phyloP scores from a whole-genome alignment of 2,113 vertebrate species.

The Spea multiplicata region DNA sequence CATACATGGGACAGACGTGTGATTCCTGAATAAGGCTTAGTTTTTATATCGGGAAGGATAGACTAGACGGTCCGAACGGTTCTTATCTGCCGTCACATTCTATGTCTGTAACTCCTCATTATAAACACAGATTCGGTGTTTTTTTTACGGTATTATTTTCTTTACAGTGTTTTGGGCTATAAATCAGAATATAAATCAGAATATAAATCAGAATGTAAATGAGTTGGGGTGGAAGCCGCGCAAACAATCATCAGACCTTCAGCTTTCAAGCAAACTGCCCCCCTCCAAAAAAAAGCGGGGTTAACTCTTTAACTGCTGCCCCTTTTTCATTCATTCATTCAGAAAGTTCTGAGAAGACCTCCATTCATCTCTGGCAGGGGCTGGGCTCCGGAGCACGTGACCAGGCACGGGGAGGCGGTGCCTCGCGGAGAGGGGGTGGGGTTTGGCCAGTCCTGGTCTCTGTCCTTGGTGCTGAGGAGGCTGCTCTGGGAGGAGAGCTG shows the following conservation, averaged over 20 bases:
- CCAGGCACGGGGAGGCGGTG: constrained; percentile 7
- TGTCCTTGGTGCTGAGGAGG: constrained; percentile 63
- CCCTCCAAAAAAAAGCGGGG: not conserved
- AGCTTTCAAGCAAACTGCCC: not conserved
- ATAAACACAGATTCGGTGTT: too few species aligned
- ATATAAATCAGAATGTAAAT: too few species aligned
- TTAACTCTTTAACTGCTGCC: not conserved
- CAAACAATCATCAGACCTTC: not conserved
- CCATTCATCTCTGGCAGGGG: constrained; percentile 34
- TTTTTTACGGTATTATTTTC: too few species aligned
- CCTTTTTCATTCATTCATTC: constrained; percentile 5
- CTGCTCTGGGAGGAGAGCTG: not conserved
- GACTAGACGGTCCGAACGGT: too few species aligned
- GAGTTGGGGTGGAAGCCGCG: too few species aligned
- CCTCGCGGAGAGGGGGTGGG: constrained; percentile 35
- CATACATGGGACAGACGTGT: too few species aligned
- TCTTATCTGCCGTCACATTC: too few species aligned
- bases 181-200: too few species aligned
- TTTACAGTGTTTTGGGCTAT: too few species aligned
- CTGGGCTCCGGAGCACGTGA: constrained; percentile 14
- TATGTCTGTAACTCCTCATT: too few species aligned
- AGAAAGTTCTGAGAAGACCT: not conserved
- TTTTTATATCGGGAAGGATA: too few species aligned
- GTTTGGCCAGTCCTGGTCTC: constrained; percentile 51
- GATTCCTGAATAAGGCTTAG: too few species aligned